These are phyloP conservation scores for Setophaga petechia DNA, from an alignment of 2,113 vertebrate genomes.

Conservation along the genomic window DNA sequence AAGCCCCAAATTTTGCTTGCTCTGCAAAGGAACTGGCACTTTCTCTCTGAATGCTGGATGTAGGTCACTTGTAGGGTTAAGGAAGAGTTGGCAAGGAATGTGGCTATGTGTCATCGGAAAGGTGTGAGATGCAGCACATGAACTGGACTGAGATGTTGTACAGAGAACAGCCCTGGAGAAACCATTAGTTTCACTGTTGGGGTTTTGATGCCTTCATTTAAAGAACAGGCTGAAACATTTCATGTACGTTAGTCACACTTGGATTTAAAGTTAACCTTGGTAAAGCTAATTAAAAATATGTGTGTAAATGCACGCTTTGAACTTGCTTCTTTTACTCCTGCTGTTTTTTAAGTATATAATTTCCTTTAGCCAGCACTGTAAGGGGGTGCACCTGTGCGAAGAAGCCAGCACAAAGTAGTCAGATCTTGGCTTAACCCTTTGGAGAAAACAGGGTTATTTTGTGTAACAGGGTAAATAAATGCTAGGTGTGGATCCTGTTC, in stretches of 20 bases:
- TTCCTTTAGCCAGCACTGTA: not conserved
- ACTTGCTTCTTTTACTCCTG: slow-evolving; percentile 24
- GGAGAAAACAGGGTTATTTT: not conserved
- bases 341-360: not conserved
- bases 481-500: not conserved
- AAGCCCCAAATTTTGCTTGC: not conserved
- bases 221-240: slow-evolving; percentile 39
- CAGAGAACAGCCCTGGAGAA: slow-evolving; percentile 54
- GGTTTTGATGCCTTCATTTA: slow-evolving; percentile 59
- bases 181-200: slow-evolving; percentile 39
- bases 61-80: slow-evolving; percentile 41
- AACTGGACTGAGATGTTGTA: slow-evolving; percentile 1
- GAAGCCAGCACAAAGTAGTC: not conserved
- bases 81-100: slow-evolving; percentile 7
- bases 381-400: not conserved
- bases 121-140: not conserved
- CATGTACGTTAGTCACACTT: not conserved
- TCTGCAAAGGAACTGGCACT: not conserved
- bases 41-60: not conserved
- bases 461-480: not conserved
- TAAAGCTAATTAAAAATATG: slow-evolving; percentile 60
- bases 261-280: slow-evolving; percentile 64
- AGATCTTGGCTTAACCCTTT: not conserved
- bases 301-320: slow-evolving; percentile 2
- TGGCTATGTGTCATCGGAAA: slow-evolving; percentile 20